These are phyloP conservation scores for Miichthys miiuy DNA, from an alignment of 2,797 vertebrate species.

Conservation along the genomic window DNA sequence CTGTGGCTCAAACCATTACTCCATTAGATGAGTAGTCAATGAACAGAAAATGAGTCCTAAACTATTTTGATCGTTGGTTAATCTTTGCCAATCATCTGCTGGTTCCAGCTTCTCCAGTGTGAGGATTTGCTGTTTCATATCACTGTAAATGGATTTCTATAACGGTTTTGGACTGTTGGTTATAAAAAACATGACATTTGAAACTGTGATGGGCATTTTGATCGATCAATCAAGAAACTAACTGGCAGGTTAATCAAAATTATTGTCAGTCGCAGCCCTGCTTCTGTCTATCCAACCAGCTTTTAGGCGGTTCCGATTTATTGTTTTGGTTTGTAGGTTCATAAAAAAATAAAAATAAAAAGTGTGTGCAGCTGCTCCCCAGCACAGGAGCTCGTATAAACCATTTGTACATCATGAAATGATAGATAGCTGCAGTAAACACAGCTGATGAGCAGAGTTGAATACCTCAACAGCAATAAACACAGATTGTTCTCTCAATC, in stretches of 20 bases:
- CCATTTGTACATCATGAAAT: slow-evolving; percentile 10
- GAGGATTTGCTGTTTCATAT: not conserved
- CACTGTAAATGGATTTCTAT: not conserved
- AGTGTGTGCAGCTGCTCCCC: slow-evolving; percentile 17
- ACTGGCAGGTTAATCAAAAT: too few relatives aligned
- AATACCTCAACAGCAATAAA: slow-evolving; percentile 10
- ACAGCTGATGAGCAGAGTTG: slow-evolving; percentile 9
- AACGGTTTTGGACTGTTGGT: not conserved
- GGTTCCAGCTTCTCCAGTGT: not conserved
- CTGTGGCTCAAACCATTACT: not conserved
- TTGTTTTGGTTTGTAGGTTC: slow-evolving; percentile 39
- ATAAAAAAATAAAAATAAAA: not conserved
- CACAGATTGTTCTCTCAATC: slow-evolving; percentile 8
- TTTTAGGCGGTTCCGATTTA: slow-evolving; percentile 16
- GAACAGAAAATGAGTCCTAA: not conserved
- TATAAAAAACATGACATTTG: not conserved
- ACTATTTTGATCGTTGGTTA: not conserved
- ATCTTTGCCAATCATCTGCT: not conserved
- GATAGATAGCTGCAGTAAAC: slow-evolving; percentile 12
- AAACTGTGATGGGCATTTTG: not conserved
- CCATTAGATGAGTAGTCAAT: not conserved
- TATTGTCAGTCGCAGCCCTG: not conserved
- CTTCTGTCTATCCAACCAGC: not conserved
- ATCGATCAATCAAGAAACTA: not conserved
- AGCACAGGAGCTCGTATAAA: slow-evolving; percentile 16